Evolutionary conservation across 2,888 invertebrate genomes (phyloP).

Genomic region (Cheilosia vulpina): DNA sequence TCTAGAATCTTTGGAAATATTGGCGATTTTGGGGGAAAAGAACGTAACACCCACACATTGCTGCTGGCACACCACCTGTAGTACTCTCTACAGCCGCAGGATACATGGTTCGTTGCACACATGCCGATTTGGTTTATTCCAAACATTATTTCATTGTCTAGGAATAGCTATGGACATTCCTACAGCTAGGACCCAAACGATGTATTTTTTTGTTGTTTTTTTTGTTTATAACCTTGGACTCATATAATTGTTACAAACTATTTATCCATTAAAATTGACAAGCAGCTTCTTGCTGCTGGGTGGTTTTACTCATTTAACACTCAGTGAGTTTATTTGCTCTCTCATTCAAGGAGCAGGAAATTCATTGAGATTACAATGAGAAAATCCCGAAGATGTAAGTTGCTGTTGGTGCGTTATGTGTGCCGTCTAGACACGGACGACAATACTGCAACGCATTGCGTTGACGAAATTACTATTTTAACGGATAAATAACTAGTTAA

Average conservation of each 20-base stretch:
- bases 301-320: slow-evolving; percentile 70
- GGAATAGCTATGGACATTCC: slow-evolving; percentile 84
- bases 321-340: slow-evolving; percentile 71
- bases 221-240: slow-evolving; percentile 56
- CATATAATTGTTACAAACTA: slow-evolving; percentile 77
- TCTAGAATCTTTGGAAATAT: slow-evolving; percentile 32
- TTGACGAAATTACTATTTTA: slow-evolving; percentile 57
- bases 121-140: slow-evolving; percentile 24
- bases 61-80: slow-evolving; percentile 25
- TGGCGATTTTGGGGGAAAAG: slow-evolving; percentile 31
- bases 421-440: slow-evolving; percentile 24
- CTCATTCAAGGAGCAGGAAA: slow-evolving; percentile 61
- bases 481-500: slow-evolving; percentile 78
- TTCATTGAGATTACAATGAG: slow-evolving; percentile 74
- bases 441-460: background rate
- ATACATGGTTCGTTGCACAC: background rate
- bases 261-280: slow-evolving; percentile 76
- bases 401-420: background rate
- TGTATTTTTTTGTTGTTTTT: slow-evolving; percentile 65
- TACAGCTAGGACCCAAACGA: slow-evolving; percentile 83
- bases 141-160: slow-evolving; percentile 78
- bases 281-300: slow-evolving; percentile 19
- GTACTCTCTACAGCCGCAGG: slow-evolving; percentile 6
- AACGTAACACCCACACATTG: slow-evolving; percentile 25
- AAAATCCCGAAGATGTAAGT: slow-evolving; percentile 50